Percentiles rank a stretch among this genome's conserved stretches.
phyloP scores from a whole-genome alignment of 2,113 vertebrate species.

The Bolborhynchus lineola region DNA sequence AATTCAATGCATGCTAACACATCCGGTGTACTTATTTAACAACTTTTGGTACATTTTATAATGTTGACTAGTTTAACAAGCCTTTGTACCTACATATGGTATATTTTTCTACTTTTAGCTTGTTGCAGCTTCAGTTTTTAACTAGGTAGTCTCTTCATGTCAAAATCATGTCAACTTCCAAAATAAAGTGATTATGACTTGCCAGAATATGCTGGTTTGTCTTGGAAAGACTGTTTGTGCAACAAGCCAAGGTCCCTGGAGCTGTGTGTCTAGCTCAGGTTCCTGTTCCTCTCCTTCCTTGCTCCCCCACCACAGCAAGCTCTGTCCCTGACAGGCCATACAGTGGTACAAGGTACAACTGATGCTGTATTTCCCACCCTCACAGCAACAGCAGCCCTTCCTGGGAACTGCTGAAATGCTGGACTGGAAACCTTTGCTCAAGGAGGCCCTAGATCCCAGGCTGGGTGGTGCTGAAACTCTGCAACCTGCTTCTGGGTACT shows the following conservation, averaged over 20 bases:
- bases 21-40: background rate
- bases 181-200: slow-evolving; percentile 44
- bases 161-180: background rate
- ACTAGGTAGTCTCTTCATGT: background rate
- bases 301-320: rapidly evolving
- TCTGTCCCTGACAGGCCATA: rapidly evolving
- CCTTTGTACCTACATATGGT: slow-evolving; percentile 40
- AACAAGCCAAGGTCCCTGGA: background rate
- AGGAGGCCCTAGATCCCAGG: background rate
- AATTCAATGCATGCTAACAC: background rate
- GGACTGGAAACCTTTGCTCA: background rate
- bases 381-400: background rate
- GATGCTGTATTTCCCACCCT: background rate
- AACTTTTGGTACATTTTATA: slow-evolving; percentile 49
- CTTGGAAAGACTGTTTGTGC: background rate
- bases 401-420: background rate
- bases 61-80: background rate
- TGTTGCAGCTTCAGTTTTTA: slow-evolving; percentile 38
- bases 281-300: background rate
- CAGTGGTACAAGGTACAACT: no score
- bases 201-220: background rate
- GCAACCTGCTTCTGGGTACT: background rate
- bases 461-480: background rate
- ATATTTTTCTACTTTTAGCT: slow-evolving; percentile 64
- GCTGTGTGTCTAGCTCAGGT: background rate